phyloP scores from a whole-genome alignment of 2,888 invertebrate species.

The Cabera pusaria region DNA sequence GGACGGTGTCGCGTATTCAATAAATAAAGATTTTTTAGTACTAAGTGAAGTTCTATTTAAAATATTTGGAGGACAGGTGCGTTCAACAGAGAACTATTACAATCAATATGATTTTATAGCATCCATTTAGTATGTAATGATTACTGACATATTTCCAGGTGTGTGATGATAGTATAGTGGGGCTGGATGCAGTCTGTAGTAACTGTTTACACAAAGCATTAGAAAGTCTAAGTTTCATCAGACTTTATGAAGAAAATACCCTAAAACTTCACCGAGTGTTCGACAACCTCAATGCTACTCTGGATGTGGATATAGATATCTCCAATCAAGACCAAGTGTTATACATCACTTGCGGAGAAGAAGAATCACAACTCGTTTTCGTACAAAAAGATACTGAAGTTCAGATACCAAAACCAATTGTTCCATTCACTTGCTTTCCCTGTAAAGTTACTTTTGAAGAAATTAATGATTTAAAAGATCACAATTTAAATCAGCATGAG shows the following conservation, averaged over 20 bases:
- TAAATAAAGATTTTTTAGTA: conserved; percentile 33
- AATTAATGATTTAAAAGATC: conserved; percentile 44
- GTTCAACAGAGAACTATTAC: no score
- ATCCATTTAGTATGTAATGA: no score
- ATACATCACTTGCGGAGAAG: conserved; percentile 50
- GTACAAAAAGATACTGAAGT: conserved; percentile 35
- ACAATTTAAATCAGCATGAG: conserved; percentile 48
- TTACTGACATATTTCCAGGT: conserved; percentile 51
- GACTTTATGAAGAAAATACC: conserved; percentile 49
- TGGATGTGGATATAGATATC: conserved; percentile 42
- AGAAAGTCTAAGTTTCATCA: conserved; percentile 48
- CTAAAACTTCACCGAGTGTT: conserved; percentile 49
- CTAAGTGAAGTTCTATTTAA: conserved; percentile 45
- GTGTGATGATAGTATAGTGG: conserved; percentile 52
- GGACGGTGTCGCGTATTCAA: conserved; percentile 46
- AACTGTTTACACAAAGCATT: conserved; percentile 54
- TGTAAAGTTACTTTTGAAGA: conserved; percentile 46
- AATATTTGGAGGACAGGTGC: conserved; percentile 53
- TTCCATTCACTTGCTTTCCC: conserved; percentile 40
- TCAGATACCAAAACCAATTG: conserved; percentile 18
- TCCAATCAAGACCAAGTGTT: conserved; percentile 42
- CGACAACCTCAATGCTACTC: conserved; percentile 44
- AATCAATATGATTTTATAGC: no score
- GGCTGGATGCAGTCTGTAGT: conserved; percentile 62
- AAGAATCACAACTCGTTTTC: conserved; percentile 48